phyloP scores from a whole-genome alignment of 2,113 vertebrate genomes.

The Pleuronectes platessa region DNA sequence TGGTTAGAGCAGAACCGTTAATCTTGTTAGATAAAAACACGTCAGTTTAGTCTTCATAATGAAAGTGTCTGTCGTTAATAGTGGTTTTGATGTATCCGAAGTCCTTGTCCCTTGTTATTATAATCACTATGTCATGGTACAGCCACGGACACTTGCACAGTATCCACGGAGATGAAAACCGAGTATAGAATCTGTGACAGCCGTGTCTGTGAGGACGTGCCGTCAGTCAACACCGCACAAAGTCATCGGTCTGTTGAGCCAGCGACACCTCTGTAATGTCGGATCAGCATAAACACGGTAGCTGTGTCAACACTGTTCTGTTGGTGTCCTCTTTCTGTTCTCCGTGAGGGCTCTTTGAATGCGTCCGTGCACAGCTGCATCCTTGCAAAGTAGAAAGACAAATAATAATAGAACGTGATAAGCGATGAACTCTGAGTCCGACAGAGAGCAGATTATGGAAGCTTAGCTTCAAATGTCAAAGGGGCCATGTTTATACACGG shows the following conservation, averaged over 20 bases:
- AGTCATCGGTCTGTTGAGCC: conserved; percentile 57
- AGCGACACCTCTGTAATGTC: conserved; percentile 65
- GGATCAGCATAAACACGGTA: conserved; percentile 61
- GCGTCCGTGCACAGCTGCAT: conserved; percentile 20
- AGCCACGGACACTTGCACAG: not conserved
- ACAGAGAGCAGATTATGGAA: conserved; percentile 38
- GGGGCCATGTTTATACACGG: conserved; percentile 50
- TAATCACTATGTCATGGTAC: not conserved
- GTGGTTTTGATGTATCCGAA: not conserved
- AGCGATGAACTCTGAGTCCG: conserved; percentile 46
- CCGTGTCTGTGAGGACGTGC: not conserved
- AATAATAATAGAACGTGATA: conserved; percentile 60
- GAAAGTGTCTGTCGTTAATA: not conserved
- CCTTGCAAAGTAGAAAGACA: conserved; percentile 40
- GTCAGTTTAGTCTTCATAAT: not conserved
- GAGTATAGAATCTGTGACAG: conserved; percentile 11
- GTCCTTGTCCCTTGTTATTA: not conserved
- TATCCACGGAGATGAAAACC: conserved; percentile 18
- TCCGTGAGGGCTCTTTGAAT: conserved; percentile 30
- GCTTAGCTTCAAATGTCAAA: conserved; percentile 66
- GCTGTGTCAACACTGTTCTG: conserved; percentile 73
- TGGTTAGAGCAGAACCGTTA: not conserved
- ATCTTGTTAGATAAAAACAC: not conserved
- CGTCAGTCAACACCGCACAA: conserved; percentile 57
- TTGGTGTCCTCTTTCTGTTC: conserved; percentile 58